Conservation (phyloP, 2,113 vertebrate species). For the Anser cygnoides region DNA sequence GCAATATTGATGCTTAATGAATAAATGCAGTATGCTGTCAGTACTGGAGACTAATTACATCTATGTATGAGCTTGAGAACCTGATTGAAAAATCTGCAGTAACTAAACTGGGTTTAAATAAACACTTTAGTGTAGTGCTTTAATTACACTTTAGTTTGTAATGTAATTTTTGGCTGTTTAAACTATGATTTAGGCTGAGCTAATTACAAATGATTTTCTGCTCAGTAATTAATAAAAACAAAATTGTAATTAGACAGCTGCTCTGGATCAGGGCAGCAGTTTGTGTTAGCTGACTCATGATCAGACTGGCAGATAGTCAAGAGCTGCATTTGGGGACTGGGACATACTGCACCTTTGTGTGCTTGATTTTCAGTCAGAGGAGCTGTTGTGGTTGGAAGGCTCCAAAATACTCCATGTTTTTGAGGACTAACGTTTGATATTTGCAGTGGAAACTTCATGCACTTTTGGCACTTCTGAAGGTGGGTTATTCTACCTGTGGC, state of each 20-base stretch:
- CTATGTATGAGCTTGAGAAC: conserved; percentile 79
- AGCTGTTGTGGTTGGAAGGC: background rate
- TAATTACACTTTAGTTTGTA: conserved; percentile 94
- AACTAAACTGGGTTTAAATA: conserved; percentile 94
- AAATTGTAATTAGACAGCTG: conserved; percentile 97
- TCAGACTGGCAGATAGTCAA: conserved; percentile 80
- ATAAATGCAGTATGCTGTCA: conserved; percentile 82
- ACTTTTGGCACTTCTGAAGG: background rate
- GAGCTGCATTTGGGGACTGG: conserved; percentile 28
- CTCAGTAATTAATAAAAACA: conserved; percentile 97
- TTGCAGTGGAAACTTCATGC: background rate
- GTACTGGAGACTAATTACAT: conserved; percentile 85
- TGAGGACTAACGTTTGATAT: background rate
- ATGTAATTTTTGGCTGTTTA: conserved; percentile 92
- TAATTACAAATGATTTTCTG: conserved; percentile 97
- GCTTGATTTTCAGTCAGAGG: background rate
- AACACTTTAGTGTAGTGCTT: conserved; percentile 96
- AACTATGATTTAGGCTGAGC: conserved; percentile 95
- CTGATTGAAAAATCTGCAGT: conserved; percentile 85
- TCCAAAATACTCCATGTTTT: background rate
- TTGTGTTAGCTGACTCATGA: conserved; percentile 84
- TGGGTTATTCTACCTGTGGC: background rate
- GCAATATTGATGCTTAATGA: conserved; percentile 85
- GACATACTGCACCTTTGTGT: background rate
- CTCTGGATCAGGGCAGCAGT: conserved; percentile 84